Base-by-base conservation (phyloP, 2,113 vertebrate genomes). In the Gallinago jamesoni region DNA sequence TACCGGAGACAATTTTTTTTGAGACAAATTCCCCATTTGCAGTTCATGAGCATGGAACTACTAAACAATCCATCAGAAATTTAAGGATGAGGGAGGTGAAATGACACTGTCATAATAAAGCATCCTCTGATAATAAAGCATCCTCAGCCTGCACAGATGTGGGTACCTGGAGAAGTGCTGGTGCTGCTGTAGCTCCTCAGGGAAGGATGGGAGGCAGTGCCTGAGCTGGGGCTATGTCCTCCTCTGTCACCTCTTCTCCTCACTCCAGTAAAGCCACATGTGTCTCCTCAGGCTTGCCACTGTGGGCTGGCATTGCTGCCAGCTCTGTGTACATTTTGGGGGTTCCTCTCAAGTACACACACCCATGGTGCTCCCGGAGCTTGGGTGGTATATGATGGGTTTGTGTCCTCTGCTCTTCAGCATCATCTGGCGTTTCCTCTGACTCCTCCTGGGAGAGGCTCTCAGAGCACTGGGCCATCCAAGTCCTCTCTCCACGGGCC, bases 321-420 rank as follows among this genome's bases (percentile, higher is more conserved):
- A 55, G 16, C 53, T 78, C 77, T 33, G 30, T 31, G 41, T 12
- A 27, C 1, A 1, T 30, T n/a, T n/a, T 21, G 35, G n/a, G 35
- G 27, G 76, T 84, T 59, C 57, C 31, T 72, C 52, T 39, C 2
- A 0, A 60, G 47, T 3, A 0, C 0, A 3, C 18, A 10, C 10
- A 37, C 9, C 5, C 31, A 41, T 0, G 1, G 47, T n/a, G 12
- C 33, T 66, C 52, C 63, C 27, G 3, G 7, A 12, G n/a, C 31
- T 1, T 1, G 7, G 28, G 33, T 2, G 4, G 45, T 30, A 55
- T 53, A 62, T 63, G 52, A 37, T 18, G 27, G 22, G 23, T 17
- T 21, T 47, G 43, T 43, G 47, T 55, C 70, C 52, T 82, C 64
- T 81, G 63, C 52, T 81, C 43, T 41, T 63, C 64, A 80, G 62